phyloP scores from a whole-genome alignment of 2,113 vertebrate genomes.

The Burhinus bistriatus region DNA sequence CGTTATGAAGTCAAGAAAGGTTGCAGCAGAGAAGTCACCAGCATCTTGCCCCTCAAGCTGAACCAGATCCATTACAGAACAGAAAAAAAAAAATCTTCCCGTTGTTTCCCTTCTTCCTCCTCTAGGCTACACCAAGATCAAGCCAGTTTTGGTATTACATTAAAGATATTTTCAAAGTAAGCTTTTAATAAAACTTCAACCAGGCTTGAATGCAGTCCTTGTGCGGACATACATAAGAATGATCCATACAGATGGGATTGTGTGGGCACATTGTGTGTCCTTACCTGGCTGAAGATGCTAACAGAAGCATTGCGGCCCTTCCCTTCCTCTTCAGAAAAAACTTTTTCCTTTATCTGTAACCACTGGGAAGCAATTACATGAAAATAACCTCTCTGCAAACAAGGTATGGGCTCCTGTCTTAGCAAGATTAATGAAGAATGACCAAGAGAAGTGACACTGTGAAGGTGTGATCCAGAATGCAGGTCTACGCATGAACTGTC shows the following conservation, averaged over 20 bases:
- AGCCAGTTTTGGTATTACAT: not conserved
- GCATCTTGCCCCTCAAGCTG: not conserved
- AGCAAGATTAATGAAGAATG: not conserved
- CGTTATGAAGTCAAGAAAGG: not conserved
- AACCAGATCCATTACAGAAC: not conserved
- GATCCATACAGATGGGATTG: not conserved
- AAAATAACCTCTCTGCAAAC: not conserved
- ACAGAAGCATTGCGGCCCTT: not conserved
- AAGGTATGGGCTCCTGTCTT: not conserved
- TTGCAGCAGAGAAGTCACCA: not conserved
- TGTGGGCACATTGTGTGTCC: not conserved
- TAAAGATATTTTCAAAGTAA: not conserved
- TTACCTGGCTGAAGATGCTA: not conserved
- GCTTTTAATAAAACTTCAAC: not conserved
- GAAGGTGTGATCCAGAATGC: not conserved
- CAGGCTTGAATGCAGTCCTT: not conserved
- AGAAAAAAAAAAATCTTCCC: not conserved
- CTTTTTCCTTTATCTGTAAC: not conserved
- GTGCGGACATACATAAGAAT: not conserved
- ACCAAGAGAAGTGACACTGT: not conserved
- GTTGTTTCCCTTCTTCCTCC: not conserved
- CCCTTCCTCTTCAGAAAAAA: not conserved
- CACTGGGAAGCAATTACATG: not conserved
- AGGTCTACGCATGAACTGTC: not conserved
- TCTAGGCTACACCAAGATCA: not conserved